These are phyloP conservation scores for Erpobdella octoculata DNA, from an alignment of 2,888 invertebrate genomes.

Conservation along the genomic window DNA sequence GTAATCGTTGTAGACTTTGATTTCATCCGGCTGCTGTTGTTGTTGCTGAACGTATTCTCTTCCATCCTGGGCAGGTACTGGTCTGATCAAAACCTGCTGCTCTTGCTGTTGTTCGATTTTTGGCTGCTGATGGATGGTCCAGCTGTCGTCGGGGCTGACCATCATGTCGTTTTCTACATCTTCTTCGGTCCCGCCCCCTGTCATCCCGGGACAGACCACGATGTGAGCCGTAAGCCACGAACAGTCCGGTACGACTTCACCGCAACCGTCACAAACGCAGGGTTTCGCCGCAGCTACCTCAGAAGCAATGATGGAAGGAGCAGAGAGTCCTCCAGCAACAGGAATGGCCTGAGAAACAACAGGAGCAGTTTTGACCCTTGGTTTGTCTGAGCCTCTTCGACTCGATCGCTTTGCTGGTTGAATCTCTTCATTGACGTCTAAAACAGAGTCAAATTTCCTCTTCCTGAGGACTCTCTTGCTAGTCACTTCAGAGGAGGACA, in stretches of 20 bases:
- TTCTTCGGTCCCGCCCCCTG: constrained; percentile 1
- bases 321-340: background rate
- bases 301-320: background rate
- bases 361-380: background rate
- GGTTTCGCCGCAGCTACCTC: constrained; percentile 1
- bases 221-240: constrained; percentile 31
- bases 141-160: background rate
- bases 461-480: constrained; percentile 4
- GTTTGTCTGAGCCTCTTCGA: background rate
- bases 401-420: background rate
- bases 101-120: constrained; percentile 3
- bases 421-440: background rate
- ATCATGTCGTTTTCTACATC: constrained; percentile 13
- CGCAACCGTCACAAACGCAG: constrained; percentile 31
- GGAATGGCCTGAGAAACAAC: background rate
- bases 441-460: background rate
- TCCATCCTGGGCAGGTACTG: background rate
- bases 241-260: constrained; percentile 30
- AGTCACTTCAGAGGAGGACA: background rate
- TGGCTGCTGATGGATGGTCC: background rate
- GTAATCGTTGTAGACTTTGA: background rate
- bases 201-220: constrained; percentile 26
- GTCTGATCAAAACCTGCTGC: background rate
- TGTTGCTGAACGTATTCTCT: background rate
- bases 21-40: background rate